phyloP scores from a whole-genome alignment of 2,113 vertebrate species.

The Pionites leucogaster region DNA sequence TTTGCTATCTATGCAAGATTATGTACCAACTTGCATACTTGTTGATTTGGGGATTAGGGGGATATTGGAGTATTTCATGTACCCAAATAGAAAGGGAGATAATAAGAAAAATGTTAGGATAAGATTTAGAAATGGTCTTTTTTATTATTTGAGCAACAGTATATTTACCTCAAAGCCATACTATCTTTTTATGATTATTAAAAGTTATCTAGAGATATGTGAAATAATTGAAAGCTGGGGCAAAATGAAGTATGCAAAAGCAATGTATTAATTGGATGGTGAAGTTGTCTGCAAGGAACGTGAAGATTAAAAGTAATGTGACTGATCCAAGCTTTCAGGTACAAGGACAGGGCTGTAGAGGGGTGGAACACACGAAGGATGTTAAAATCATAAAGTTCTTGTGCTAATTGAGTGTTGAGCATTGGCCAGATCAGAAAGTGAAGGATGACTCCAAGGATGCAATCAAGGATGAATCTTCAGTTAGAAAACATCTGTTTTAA shows the following conservation, averaged over 20 bases:
- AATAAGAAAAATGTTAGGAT: background rate
- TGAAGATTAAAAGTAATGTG: background rate
- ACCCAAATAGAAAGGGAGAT: background rate
- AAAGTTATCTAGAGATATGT: background rate
- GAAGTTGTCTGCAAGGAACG: background rate
- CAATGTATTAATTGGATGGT: background rate
- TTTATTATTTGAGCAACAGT: background rate
- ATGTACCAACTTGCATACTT: background rate
- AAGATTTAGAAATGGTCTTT: background rate
- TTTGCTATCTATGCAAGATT: background rate
- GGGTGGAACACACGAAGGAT: background rate
- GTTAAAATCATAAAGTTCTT: background rate
- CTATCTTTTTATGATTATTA: background rate
- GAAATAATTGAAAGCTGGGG: background rate
- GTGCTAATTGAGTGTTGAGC: background rate
- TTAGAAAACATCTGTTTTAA: background rate
- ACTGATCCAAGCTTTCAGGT: background rate
- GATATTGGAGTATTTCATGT: background rate
- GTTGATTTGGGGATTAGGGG: background rate
- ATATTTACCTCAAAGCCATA: background rate
- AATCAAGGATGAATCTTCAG: background rate
- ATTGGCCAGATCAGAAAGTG: background rate
- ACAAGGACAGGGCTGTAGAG: background rate
- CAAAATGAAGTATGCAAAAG: background rate
- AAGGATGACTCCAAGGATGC: background rate